Conservation (phyloP, 2,888 invertebrate species). For the Oscheius sp. region DNA sequence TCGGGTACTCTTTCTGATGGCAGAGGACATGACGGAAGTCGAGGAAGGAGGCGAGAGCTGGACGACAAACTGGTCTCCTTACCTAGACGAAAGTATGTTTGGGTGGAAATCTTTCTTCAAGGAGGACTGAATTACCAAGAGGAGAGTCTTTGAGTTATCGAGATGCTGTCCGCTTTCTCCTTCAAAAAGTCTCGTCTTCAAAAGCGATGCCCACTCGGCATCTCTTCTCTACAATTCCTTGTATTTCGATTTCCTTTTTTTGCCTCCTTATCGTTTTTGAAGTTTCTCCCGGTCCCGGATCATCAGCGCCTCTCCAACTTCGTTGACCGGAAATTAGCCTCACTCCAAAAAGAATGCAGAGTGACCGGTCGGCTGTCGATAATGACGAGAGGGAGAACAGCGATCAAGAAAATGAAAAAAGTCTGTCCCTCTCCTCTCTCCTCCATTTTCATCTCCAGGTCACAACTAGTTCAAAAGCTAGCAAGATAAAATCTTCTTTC, state of each 20-base stretch:
- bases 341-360: constrained; percentile 6
- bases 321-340: constrained; percentile 24
- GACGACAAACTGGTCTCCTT: too few relatives aligned
- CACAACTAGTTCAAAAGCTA: not conserved
- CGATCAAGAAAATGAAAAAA: not conserved
- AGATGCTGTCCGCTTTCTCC: too few relatives aligned
- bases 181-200: too few relatives aligned
- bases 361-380: not conserved
- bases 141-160: too few relatives aligned
- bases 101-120: too few relatives aligned
- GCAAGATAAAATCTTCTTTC: constrained; percentile 4
- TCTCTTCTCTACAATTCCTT: too few relatives aligned
- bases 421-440: not conserved
- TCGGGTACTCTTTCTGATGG: not conserved
- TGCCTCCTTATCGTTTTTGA: not conserved
- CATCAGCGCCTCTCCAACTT: not conserved
- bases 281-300: not conserved
- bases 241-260: too few relatives aligned
- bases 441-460: not conserved
- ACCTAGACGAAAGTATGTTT: too few relatives aligned
- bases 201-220: too few relatives aligned
- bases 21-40: not conserved
- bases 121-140: too few relatives aligned
- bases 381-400: not conserved
- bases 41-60: too few relatives aligned